These are phyloP conservation scores for Cephalopterus ornatus DNA, from an alignment of 2,113 vertebrate genomes.

Conservation along the genomic window DNA sequence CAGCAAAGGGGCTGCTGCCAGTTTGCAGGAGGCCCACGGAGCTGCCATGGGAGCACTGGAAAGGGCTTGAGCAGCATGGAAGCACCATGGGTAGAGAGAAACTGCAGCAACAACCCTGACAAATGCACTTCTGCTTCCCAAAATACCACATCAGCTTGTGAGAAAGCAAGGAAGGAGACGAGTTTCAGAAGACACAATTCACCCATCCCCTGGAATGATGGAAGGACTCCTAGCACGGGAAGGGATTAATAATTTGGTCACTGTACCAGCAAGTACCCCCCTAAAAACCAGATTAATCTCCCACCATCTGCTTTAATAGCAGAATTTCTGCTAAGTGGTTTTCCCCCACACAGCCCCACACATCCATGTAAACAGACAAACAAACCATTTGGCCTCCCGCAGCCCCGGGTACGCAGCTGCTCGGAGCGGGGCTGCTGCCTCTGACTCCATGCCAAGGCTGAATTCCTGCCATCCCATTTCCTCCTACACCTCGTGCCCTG, in stretches of 20 bases:
- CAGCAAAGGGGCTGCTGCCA: neutral
- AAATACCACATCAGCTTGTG: neutral
- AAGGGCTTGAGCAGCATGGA: neutral
- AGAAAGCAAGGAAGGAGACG: neutral
- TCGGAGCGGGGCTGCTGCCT: neutral
- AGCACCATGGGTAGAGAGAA: neutral
- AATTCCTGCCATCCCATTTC: neutral
- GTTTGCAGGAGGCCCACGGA: neutral
- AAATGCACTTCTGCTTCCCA: neutral
- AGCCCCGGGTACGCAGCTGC: neutral
- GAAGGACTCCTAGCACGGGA: neutral
- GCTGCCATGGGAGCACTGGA: neutral
- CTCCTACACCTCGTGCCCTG: neutral
- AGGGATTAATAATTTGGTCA: neutral
- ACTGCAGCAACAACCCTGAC: neutral
- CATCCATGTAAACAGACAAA: neutral
- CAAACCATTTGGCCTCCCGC: neutral
- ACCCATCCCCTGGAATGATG: accelerated
- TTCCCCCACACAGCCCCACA: neutral
- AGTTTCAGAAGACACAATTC: neutral
- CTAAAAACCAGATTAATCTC: neutral
- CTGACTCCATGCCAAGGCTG: neutral
- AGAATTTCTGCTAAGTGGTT: neutral
- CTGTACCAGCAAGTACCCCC: neutral
- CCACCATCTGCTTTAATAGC: constrained; percentile 13